Conservation (phyloP, 2,888 invertebrate species). For the Metallyticus violacea region DNA sequence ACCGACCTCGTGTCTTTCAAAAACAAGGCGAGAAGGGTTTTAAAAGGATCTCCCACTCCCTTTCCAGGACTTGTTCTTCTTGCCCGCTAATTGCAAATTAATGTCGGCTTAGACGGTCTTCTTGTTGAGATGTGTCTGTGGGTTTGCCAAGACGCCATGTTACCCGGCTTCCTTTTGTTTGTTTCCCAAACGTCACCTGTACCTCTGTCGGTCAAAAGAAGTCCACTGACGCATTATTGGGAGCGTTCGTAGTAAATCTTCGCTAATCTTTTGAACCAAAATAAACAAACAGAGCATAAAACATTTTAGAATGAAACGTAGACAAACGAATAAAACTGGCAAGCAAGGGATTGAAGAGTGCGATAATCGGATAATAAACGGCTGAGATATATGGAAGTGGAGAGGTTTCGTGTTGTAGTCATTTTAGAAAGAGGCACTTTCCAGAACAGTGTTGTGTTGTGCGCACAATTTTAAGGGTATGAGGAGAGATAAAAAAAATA, state of each 20-base stretch:
- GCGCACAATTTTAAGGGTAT: too few relatives aligned
- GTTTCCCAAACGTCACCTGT: not conserved
- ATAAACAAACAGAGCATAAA: too few relatives aligned
- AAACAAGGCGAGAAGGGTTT: not conserved
- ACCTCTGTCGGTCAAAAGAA: not conserved
- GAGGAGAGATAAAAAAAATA: too few relatives aligned
- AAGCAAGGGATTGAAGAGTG: too few relatives aligned
- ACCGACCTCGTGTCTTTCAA: not conserved
- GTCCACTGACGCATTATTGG: not conserved
- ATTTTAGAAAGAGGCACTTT: too few relatives aligned
- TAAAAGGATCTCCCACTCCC: not conserved
- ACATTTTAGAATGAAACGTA: too few relatives aligned
- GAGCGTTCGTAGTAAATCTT: not conserved
- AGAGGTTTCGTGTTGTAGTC: too few relatives aligned
- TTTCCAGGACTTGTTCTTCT: conserved; percentile 8
- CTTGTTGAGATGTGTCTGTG: not conserved
- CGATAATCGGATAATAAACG: too few relatives aligned
- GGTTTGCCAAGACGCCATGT: not conserved
- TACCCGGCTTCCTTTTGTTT: not conserved
- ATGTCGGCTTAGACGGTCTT: conserved; percentile 15
- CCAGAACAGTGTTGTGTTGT: too few relatives aligned
- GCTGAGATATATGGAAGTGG: too few relatives aligned
- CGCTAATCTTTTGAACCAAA: too few relatives aligned
- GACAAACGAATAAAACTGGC: too few relatives aligned
- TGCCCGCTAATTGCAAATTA: conserved; percentile 25